phyloP scores from a whole-genome alignment of 2,797 vertebrate species.

The Gallirallus australis region DNA sequence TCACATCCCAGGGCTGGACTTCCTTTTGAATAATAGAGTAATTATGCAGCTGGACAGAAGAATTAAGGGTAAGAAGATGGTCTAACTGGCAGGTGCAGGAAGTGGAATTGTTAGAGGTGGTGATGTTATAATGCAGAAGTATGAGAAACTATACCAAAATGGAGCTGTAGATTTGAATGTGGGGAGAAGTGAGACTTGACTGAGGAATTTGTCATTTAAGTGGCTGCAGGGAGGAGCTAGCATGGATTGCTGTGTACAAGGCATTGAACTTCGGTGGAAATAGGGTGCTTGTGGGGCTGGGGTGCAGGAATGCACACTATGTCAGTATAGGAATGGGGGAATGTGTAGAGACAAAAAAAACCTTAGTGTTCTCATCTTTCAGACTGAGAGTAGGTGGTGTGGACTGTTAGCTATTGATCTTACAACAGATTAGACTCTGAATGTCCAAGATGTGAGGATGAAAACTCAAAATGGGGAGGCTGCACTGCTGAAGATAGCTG shows the following conservation, averaged over 20 bases:
- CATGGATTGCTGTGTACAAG: background rate
- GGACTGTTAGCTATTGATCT: background rate
- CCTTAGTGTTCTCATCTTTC: background rate
- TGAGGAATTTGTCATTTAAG: rapidly evolving
- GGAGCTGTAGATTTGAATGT: background rate
- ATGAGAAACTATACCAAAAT: background rate
- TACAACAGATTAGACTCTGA: background rate
- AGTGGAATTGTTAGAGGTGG: background rate
- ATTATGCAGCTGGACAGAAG: background rate
- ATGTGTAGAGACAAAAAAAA: background rate
- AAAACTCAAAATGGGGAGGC: background rate
- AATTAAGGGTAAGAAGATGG: background rate
- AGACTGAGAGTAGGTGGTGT: background rate
- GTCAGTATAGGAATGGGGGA: background rate
- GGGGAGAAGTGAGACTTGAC: background rate
- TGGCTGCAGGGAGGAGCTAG: background rate
- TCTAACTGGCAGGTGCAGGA: background rate
- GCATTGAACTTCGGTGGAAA: background rate
- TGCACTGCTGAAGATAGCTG: background rate
- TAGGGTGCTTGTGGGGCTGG: background rate
- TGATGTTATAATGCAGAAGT: background rate
- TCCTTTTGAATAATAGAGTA: background rate
- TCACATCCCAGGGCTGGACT: background rate
- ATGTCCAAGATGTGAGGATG: background rate
- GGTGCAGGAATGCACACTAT: background rate